Evolutionary conservation across 2,888 invertebrate genomes (phyloP).

Genomic region (Drosophila rellima): DNA sequence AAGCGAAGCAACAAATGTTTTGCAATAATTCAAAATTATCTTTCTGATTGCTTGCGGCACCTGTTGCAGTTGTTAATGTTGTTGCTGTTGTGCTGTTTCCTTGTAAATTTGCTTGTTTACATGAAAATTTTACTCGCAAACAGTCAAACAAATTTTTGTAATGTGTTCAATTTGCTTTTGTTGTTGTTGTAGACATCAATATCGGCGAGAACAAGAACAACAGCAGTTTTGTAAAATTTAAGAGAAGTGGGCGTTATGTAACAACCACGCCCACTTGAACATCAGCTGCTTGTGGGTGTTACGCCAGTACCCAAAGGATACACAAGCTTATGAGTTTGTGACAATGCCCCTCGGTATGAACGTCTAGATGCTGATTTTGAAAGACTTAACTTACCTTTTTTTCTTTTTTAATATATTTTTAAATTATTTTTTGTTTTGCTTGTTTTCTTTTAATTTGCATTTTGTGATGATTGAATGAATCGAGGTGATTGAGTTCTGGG

Average conservation of each 20-base stretch:
- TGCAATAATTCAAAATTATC: slow-evolving; percentile 45
- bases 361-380: too few relatives aligned
- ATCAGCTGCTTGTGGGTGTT: slow-evolving; percentile 34
- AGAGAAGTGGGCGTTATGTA: slow-evolving; percentile 22
- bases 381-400: too few relatives aligned
- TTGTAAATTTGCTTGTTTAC: slow-evolving; percentile 72
- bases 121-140: slow-evolving; percentile 65
- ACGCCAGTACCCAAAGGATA: background rate
- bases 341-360: too few relatives aligned
- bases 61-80: slow-evolving; percentile 46
- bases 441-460: background rate
- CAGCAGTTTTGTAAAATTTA: slow-evolving; percentile 2
- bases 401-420: too few relatives aligned
- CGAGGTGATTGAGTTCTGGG: background rate
- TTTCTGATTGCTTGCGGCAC: slow-evolving; percentile 29
- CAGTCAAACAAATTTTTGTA: slow-evolving; percentile 51
- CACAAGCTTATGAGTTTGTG: background rate
- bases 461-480: background rate
- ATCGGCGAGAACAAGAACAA: slow-evolving; percentile 15
- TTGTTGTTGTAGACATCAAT: slow-evolving; percentile 30
- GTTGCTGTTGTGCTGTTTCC: slow-evolving; percentile 27
- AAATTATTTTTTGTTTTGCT: too few relatives aligned
- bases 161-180: slow-evolving; percentile 36
- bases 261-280: slow-evolving; percentile 22
- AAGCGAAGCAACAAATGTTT: slow-evolving; percentile 23